A percentile compares a stretch with the other conserved stretches of the same genome.
These are phyloP conservation scores for Drosophila mercatorum DNA, from an alignment of 2,888 invertebrate species.

Conservation along the genomic window DNA sequence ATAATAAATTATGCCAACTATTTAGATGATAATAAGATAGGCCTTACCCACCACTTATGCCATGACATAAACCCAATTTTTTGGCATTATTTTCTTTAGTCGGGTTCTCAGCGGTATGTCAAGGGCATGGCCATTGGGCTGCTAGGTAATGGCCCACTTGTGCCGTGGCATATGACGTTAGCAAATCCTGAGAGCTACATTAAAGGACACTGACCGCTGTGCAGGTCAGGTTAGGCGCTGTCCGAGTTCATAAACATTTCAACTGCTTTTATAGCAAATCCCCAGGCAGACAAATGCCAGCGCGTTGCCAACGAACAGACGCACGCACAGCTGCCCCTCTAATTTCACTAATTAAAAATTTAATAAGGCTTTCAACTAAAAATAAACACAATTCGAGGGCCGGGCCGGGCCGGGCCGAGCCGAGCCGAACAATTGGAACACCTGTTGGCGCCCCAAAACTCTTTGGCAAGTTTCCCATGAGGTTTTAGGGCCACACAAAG, in stretches of 20 bases:
- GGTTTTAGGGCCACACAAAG: slow-evolving; percentile 47
- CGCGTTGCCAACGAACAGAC: slow-evolving; percentile 11
- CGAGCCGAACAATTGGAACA: slow-evolving; percentile 62
- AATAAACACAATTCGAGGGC: slow-evolving; percentile 48
- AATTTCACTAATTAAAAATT: slow-evolving; percentile 80
- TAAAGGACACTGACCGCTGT: slow-evolving; percentile 44
- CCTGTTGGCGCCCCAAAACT: slow-evolving; percentile 72
- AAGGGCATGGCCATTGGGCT: slow-evolving; percentile 41
- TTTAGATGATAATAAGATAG: slow-evolving; percentile 64
- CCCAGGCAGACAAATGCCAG: slow-evolving; percentile 32
- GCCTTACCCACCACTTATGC: not conserved
- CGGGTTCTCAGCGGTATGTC: slow-evolving; percentile 27
- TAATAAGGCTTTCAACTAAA: slow-evolving; percentile 72
- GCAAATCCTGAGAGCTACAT: slow-evolving; percentile 42
- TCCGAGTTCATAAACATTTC: slow-evolving; percentile 26
- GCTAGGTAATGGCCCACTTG: slow-evolving; percentile 23
- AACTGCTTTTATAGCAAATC: slow-evolving; percentile 28
- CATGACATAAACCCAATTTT: slow-evolving; percentile 34
- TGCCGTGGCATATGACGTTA: slow-evolving; percentile 22
- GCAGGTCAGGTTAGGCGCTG: slow-evolving; percentile 1
- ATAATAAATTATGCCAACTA: slow-evolving; percentile 51
- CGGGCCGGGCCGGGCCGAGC: slow-evolving; percentile 17
- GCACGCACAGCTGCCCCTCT: slow-evolving; percentile 24
- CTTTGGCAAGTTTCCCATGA: slow-evolving; percentile 75
- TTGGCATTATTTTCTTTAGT: not conserved